Percentiles rank a stretch among this genome's conserved stretches.
These are phyloP conservation scores for Eugnorisma glareosa DNA, from an alignment of 2,888 invertebrate species.

Conservation along the genomic window DNA sequence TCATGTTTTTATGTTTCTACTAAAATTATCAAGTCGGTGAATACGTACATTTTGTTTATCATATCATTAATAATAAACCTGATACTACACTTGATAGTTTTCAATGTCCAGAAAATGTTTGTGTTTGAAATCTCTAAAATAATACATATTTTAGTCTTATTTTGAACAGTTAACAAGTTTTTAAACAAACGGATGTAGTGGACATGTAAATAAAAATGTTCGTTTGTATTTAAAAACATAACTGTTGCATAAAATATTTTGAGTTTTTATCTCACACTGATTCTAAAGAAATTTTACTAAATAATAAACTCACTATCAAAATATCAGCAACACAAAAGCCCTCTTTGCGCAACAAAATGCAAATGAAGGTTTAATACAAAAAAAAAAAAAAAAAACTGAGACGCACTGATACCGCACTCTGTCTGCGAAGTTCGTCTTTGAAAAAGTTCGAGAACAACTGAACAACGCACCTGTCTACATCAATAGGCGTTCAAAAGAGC, in stretches of 20 bases:
- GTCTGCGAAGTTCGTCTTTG: slow-evolving; percentile 87
- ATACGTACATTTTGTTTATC: background rate
- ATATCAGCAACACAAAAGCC: slow-evolving; percentile 25
- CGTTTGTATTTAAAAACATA: background rate
- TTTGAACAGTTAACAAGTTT: background rate
- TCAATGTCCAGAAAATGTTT: background rate
- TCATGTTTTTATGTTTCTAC: background rate
- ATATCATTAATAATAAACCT: background rate
- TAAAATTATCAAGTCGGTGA: background rate
- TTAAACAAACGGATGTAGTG: background rate
- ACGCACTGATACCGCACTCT: slow-evolving; percentile 60
- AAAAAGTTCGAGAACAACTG: slow-evolving; percentile 77
- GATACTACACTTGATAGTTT: background rate
- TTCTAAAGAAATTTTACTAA: background rate
- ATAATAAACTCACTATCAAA: slow-evolving; percentile 1
- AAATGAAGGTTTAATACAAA: slow-evolving; percentile 56
- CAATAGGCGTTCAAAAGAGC: slow-evolving; percentile 78
- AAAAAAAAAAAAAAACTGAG: slow-evolving; percentile 53
- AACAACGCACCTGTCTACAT: slow-evolving; percentile 81
- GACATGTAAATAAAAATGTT: background rate
- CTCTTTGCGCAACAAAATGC: slow-evolving; percentile 39
- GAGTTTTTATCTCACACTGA: too few relatives aligned
- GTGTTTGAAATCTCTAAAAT: background rate
- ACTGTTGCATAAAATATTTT: background rate
- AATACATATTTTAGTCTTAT: background rate